Conservation (phyloP, 2,888 invertebrate genomes). For the Didymodactylos carnosus region DNA sequence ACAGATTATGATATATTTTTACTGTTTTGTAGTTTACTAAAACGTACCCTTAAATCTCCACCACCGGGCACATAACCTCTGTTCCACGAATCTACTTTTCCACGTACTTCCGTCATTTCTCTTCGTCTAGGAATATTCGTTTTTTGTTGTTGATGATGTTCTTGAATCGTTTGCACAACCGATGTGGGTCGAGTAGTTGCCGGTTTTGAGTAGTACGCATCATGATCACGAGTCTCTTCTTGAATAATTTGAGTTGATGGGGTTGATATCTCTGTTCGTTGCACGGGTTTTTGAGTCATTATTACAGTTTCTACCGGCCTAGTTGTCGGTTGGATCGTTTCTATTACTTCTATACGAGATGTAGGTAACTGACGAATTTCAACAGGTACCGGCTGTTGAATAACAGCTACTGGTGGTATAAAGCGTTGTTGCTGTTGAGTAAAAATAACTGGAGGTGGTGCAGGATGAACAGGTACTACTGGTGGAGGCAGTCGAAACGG, state of each 20-base stretch:
- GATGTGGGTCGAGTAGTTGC: too few species aligned
- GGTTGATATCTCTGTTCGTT: background rate
- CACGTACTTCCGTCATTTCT: background rate
- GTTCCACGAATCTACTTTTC: background rate
- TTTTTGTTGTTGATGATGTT: too few species aligned
- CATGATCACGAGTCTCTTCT: too few species aligned
- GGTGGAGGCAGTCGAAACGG: background rate
- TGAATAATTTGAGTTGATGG: background rate
- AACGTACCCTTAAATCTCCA: background rate
- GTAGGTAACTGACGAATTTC: too few species aligned
- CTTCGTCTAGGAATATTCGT: too few species aligned
- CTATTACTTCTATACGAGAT: background rate
- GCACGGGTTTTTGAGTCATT: too few species aligned
- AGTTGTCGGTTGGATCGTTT: background rate
- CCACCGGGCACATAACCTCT: background rate
- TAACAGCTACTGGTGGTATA: background rate
- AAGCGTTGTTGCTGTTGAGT: background rate
- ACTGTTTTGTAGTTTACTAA: too few species aligned
- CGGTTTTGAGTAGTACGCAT: too few species aligned
- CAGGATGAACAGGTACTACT: background rate
- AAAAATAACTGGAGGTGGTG: background rate
- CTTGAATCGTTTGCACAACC: too few species aligned
- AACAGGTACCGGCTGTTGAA: background rate
- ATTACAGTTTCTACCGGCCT: background rate
- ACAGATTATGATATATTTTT: too few species aligned